Base-by-base conservation (phyloP, 2,797 vertebrate genomes). In the Micromesistius poutassou region DNA sequence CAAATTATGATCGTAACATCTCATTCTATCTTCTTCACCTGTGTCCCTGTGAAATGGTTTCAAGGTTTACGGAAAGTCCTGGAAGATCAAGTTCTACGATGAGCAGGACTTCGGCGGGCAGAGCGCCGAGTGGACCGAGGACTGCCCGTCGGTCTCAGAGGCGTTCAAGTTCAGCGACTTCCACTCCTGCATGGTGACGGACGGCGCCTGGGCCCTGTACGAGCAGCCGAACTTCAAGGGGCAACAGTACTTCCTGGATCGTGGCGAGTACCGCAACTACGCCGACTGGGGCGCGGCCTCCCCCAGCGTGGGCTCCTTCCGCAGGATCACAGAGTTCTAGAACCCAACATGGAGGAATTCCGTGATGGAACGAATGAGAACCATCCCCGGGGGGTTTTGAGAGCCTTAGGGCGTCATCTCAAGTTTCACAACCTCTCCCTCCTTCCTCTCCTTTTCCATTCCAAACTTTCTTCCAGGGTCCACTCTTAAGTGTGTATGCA, bases 191-290 rank as follows among this genome's bases (percentile, higher is more conserved):
- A 76, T 85, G 72, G 91, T 93, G 74, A 71, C 82, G 31, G 91
- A 91, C 5, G 91, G 91, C 0, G 84, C 89, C 0, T 93, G 91
- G 87, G 86, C 88, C 79, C 85, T 92, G 75, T 93, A 88, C 7
- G 89, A 91, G 79, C 89, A 87, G 79, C 87, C 88, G 19, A 82
- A 85, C 82, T 90, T 90, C 78, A 80, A 73, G 0, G 90, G 90
- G 4, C 89, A 80, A 38, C 90, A 91, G 87, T 88, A 90, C 86
- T 89, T 91, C 79, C 79, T 93, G 83, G 88, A 90, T 10, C 81
- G 83, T 6, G 89, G 91, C 36, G 88, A 91, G 80, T 92, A 91
- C 84, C 86, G 70, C 78, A 86, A 42, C 79, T 88, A 84, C 28
- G 83, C 81, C 0, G 89, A 89, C 82, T 89, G 90, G 89, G 91